Conservation (phyloP, 2,888 invertebrate species). For the Odontomyia ornata region DNA sequence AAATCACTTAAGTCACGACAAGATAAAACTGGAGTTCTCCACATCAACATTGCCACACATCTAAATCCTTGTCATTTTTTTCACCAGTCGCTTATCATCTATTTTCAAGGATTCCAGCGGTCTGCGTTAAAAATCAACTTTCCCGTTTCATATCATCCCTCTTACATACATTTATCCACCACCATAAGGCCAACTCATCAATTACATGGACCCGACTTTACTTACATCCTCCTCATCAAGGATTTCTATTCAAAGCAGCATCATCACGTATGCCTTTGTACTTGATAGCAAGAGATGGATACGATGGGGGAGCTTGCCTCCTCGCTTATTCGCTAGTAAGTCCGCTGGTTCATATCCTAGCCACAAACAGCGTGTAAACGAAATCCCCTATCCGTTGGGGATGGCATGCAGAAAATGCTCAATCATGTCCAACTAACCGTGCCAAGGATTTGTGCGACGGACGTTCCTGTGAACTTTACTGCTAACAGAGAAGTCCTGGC, state of each 20-base stretch:
- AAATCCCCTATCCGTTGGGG: neutral
- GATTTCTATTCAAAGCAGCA: too few species aligned
- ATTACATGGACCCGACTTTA: slow-evolving; percentile 11
- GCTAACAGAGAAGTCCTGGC: neutral
- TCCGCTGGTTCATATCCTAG: neutral
- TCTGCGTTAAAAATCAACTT: too few species aligned
- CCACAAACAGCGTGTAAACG: slow-evolving; percentile 37
- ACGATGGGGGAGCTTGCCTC: too few species aligned
- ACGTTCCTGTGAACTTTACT: slow-evolving; percentile 31
- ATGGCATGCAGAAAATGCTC: slow-evolving; percentile 41
- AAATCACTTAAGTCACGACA: neutral
- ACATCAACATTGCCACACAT: neutral
- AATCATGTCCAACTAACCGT: slow-evolving; percentile 45
- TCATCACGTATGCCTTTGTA: too few species aligned
- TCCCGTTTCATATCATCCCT: too few species aligned
- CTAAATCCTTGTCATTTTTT: neutral
- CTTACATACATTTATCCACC: neutral
- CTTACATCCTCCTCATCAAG: neutral
- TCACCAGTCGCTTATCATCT: neutral
- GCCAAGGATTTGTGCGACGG: slow-evolving; percentile 18
- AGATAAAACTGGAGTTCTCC: slow-evolving; percentile 1
- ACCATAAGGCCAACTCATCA: slow-evolving; percentile 33
- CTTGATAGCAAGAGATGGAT: too few species aligned
- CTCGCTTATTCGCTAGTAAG: too few species aligned
- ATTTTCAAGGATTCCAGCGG: neutral